These are phyloP conservation scores for Lanius ludovicianus DNA, from an alignment of 2,113 vertebrate species.

Conservation along the genomic window DNA sequence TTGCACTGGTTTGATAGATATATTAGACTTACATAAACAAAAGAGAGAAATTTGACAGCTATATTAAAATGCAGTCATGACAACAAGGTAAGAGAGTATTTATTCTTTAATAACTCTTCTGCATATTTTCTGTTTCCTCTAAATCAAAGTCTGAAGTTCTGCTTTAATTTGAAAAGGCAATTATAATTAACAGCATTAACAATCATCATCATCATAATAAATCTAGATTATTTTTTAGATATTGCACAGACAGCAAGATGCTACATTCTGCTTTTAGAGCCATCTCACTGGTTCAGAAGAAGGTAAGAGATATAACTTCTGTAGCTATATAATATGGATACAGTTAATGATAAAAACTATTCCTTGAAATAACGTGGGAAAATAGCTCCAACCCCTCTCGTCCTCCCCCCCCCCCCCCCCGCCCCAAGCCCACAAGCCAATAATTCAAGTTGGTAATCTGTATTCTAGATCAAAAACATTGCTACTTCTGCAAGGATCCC, in stretches of 20 bases:
- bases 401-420: neutral
- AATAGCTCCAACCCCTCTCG: neutral
- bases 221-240: constrained; percentile 27
- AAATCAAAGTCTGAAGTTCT: constrained; percentile 7
- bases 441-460: constrained; percentile 23
- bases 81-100: constrained; percentile 39
- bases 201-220: neutral
- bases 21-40: constrained; percentile 56
- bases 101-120: constrained; percentile 32
- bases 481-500: neutral
- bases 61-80: constrained; percentile 23
- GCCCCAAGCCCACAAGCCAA: neutral
- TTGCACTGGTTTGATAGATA: constrained; percentile 51
- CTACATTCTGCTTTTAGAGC: neutral
- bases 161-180: constrained; percentile 50
- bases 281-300: neutral
- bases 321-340: constrained; percentile 14
- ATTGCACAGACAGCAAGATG: neutral
- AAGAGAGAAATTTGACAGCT: constrained; percentile 18
- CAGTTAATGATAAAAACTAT: constrained; percentile 38
- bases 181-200: neutral
- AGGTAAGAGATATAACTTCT: constrained; percentile 5
- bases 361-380: neutral
- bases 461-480: constrained; percentile 58
- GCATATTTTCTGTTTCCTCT: neutral